Evolutionary conservation across 2,113 vertebrate species (phyloP).

Genomic region (Corythornis cristatus): DNA sequence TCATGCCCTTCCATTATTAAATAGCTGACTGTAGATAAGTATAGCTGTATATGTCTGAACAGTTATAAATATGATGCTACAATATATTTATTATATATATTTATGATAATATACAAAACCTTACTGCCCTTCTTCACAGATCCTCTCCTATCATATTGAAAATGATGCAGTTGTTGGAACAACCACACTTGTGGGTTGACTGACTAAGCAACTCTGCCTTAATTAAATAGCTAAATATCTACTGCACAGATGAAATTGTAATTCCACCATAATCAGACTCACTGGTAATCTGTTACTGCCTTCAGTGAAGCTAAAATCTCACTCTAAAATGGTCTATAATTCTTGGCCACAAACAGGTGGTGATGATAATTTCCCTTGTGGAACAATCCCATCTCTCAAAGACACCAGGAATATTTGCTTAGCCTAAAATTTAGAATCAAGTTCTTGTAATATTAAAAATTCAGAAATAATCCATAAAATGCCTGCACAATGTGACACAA

Average conservation of each 20-base stretch:
- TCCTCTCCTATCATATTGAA: not conserved
- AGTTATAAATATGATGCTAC: not conserved
- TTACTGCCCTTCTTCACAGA: not conserved
- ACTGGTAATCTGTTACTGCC: not conserved
- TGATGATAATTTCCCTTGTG: not conserved
- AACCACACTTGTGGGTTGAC: rapidly evolving
- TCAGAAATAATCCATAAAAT: not conserved
- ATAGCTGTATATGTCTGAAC: not conserved
- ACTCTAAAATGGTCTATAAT: not conserved
- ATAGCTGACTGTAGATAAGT: not conserved
- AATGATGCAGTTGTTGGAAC: not conserved
- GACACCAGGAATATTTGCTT: not conserved
- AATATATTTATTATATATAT: not conserved
- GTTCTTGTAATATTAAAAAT: not conserved
- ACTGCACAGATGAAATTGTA: not conserved
- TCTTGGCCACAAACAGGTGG: not conserved
- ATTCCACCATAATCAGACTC: not conserved
- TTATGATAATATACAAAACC: too few species aligned
- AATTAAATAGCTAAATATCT: not conserved
- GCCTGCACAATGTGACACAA: not conserved
- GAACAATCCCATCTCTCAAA: not conserved
- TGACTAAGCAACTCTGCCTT: not conserved
- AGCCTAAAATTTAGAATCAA: not conserved
- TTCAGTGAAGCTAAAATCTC: not conserved
- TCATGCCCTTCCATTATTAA: not conserved